phyloP scores from a whole-genome alignment of 2,797 vertebrate species.

The Enteromius anoplus region DNA sequence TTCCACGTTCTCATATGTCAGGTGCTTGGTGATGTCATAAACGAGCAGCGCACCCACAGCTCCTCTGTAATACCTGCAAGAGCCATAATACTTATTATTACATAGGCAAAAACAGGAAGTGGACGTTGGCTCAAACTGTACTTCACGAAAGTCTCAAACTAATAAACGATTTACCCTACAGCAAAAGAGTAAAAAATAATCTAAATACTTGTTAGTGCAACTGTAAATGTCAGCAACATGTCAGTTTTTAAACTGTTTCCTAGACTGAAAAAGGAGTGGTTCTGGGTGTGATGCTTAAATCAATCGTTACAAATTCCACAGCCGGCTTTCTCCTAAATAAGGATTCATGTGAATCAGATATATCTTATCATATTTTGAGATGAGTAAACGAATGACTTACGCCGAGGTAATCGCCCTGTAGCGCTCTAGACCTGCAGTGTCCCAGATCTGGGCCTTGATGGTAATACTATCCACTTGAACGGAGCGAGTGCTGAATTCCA shows the following conservation, averaged over 20 bases:
- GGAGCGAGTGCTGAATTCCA: slow-evolving; percentile 95
- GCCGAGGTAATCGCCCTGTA: slow-evolving; percentile 98
- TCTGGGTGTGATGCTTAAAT: slow-evolving; percentile 37
- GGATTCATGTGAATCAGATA: not conserved
- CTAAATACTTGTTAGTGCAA: not conserved
- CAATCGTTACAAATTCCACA: not conserved
- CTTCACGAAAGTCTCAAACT: not conserved
- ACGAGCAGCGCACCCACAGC: slow-evolving; percentile 80
- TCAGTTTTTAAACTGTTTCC: not conserved
- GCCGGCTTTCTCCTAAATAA: not conserved
- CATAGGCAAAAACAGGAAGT: not conserved
- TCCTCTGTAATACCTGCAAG: slow-evolving; percentile 79
- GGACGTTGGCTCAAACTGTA: not conserved
- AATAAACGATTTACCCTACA: not conserved
- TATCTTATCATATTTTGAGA: not conserved
- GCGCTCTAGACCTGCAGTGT: slow-evolving; percentile 94
- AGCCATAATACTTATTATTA: slow-evolving; percentile 1
- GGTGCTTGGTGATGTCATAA: slow-evolving; percentile 79
- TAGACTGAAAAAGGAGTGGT: slow-evolving; percentile 13
- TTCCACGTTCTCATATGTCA: slow-evolving; percentile 79
- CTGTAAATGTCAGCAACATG: not conserved
- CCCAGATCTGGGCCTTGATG: slow-evolving; percentile 98
- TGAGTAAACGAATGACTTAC: slow-evolving; percentile 76
- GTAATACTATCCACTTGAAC: slow-evolving; percentile 89
- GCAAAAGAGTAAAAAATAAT: not conserved